Conservation (phyloP, 2,113 vertebrate genomes). For the Numenius arquata region DNA sequence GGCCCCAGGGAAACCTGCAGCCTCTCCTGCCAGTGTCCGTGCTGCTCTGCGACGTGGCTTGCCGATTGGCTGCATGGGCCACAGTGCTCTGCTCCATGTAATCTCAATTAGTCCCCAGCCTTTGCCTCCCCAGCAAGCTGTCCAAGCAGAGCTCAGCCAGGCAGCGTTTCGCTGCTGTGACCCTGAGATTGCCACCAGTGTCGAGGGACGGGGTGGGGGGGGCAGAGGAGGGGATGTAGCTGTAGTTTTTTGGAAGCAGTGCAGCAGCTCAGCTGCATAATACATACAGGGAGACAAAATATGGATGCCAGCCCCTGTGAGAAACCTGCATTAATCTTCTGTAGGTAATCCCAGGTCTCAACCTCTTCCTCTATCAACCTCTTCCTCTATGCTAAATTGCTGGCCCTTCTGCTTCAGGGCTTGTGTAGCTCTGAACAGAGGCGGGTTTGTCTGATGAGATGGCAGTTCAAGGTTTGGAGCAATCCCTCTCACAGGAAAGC, state of each 20-base stretch:
- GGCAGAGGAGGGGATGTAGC: background rate
- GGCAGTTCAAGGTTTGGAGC: background rate
- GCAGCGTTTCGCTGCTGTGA: background rate
- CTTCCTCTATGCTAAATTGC: background rate
- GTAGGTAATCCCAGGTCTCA: background rate
- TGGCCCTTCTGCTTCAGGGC: background rate
- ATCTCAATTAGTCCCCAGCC: background rate
- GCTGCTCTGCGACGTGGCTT: background rate
- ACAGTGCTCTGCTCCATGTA: background rate
- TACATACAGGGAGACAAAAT: background rate
- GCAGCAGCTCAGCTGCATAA: background rate
- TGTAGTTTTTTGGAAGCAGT: background rate
- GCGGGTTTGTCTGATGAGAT: background rate
- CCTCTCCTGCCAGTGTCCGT: background rate
- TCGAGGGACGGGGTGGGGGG: background rate
- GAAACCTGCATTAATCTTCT: background rate
- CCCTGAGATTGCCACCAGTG: background rate
- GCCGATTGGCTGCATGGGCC: fast-evolving
- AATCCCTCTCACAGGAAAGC: background rate
- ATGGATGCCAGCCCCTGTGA: background rate
- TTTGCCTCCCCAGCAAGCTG: background rate
- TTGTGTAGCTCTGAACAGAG: background rate
- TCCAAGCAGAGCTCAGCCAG: background rate
- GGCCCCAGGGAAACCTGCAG: background rate
- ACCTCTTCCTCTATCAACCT: background rate